These are phyloP conservation scores for Tenrec ecaudatus DNA, from an alignment of 2,113 vertebrate genomes.

Conservation along the genomic window DNA sequence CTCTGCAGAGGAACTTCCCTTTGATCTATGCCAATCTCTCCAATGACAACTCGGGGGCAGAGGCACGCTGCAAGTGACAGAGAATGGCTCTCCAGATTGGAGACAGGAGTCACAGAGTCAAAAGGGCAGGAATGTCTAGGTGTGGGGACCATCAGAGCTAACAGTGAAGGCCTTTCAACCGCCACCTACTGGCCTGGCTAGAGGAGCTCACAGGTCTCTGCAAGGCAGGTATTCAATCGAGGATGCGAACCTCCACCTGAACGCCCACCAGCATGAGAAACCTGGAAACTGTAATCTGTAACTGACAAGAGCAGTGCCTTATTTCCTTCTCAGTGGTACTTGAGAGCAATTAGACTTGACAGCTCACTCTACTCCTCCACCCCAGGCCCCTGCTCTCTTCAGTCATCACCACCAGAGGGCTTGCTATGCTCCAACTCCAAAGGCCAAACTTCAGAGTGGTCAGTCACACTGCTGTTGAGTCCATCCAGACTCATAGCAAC, in stretches of 20 bases:
- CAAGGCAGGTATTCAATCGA: neutral
- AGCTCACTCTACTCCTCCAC: too few relatives aligned
- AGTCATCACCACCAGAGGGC: neutral
- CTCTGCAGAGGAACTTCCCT: neutral
- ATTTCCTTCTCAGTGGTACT: neutral
- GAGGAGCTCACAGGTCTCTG: neutral
- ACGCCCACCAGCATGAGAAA: neutral
- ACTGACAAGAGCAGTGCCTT: neutral
- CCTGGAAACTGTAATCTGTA: neutral
- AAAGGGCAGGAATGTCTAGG: neutral
- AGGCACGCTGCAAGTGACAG: neutral
- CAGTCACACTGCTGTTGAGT: too few relatives aligned
- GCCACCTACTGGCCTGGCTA: neutral
- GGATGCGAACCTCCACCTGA: neutral
- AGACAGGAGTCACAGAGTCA: slow-evolving; percentile 3
- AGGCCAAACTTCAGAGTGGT: neutral
- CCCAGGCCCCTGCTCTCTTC: neutral
- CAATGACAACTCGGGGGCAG: neutral
- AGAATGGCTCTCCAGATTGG: neutral
- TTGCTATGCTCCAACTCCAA: neutral
- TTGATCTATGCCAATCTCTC: neutral
- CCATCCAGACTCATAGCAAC: too few relatives aligned
- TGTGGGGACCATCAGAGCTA: neutral
- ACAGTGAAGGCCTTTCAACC: neutral
- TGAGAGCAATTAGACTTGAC: too few relatives aligned